These are phyloP conservation scores for Sylvilagus bachmani DNA, from an alignment of 2,113 vertebrate genomes.

Conservation along the genomic window DNA sequence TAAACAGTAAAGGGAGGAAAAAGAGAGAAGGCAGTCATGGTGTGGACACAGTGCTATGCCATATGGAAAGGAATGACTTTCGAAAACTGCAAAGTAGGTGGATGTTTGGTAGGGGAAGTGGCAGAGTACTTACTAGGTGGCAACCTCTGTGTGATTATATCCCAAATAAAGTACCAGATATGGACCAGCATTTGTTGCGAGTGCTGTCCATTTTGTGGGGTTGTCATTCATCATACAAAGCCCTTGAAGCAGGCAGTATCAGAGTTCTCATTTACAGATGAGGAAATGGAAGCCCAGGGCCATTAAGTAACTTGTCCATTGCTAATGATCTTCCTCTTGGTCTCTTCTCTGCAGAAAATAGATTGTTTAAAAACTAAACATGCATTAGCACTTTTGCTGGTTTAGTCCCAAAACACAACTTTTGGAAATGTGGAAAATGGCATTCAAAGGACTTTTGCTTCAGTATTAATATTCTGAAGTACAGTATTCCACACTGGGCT, in stretches of 20 bases:
- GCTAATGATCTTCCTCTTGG: background rate
- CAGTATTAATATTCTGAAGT: background rate
- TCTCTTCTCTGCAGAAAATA: background rate
- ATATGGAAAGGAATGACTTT: background rate
- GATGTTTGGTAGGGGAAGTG: background rate
- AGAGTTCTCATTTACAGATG: background rate
- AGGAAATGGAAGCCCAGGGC: background rate
- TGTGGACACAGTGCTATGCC: background rate
- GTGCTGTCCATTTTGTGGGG: background rate
- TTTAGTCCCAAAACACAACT: background rate
- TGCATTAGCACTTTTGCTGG: background rate
- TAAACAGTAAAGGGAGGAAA: background rate
- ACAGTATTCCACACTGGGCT: background rate
- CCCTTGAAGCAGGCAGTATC: background rate
- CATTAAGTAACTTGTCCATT: background rate
- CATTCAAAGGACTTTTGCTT: background rate
- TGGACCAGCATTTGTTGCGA: background rate
- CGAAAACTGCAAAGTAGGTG: background rate
- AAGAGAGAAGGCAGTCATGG: background rate
- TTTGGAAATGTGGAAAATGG: constrained; percentile 31
- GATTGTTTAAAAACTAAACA: background rate
- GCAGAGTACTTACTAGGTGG: background rate
- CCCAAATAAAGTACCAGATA: background rate
- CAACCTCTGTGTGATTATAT: background rate
- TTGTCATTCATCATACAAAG: background rate